phyloP scores from a whole-genome alignment of 2,888 invertebrate species.

The Gymnocheta viridis region DNA sequence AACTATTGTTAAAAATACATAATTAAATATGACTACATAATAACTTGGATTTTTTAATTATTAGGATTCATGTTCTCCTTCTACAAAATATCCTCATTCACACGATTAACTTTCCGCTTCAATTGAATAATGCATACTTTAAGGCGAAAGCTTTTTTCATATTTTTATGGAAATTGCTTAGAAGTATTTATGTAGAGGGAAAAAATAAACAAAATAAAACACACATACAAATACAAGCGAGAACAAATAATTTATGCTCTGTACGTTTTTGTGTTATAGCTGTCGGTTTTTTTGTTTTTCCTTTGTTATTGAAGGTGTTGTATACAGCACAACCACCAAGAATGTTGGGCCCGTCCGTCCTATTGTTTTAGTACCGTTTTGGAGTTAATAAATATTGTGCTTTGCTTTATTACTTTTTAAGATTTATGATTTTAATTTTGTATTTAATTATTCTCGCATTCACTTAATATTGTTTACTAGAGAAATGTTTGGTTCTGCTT shows the following conservation, averaged over 20 bases:
- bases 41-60: conserved; percentile 21
- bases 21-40: conserved; percentile 25
- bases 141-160: conserved; percentile 9
- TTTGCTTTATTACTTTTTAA: conserved; percentile 13
- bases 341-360: background rate
- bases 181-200: background rate
- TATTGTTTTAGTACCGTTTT: background rate
- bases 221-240: background rate
- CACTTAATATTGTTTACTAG: too few species aligned
- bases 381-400: conserved; percentile 30
- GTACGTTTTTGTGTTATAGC: background rate
- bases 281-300: background rate
- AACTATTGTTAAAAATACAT: conserved; percentile 8
- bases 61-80: conserved; percentile 3
- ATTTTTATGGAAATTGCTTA: background rate
- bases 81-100: background rate
- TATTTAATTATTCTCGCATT: background rate
- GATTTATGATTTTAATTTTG: conserved; percentile 36
- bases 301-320: background rate
- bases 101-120: conserved; percentile 1
- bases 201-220: background rate
- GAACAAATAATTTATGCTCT: conserved; percentile 15
- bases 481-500: too few species aligned
- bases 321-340: background rate
- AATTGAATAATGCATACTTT: conserved; percentile 23